Base-by-base conservation (phyloP, 2,797 vertebrate genomes). In the Labeo calbasu region DNA sequence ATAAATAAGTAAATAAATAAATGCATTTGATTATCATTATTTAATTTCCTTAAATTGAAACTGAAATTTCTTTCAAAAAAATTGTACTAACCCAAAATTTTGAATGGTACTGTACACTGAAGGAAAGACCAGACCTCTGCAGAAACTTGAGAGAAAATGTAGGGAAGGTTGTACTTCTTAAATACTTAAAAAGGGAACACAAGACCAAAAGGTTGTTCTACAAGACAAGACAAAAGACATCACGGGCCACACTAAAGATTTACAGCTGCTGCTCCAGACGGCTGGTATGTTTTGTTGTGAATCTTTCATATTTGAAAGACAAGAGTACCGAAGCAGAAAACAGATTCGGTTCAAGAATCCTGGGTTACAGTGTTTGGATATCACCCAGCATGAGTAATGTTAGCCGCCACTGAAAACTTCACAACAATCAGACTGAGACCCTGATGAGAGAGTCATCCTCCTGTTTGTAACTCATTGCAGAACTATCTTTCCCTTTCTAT, bases 291-390 rank as follows among this genome's bases (percentile, higher is more conserved):
- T 19, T 57, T 23, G 32, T 55, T 76, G 53, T 57, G 57, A 75
- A 77, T 59, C 21, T 76, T 59, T 77, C 73, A 59, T 77, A 59
- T 77, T 59, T 77, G 53, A 77, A 77, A 59, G 32, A 59, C 53
- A 57, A 59, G 53, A 55, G 43, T 77, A 77, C 13, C 23, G 53
- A n/a, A 59, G 36, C 8, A 36, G 32, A 15, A 76, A 57, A 23
- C 73, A 43, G 53, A 59, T 76, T 43, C 43, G 73, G 21, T 77
- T 59, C 53, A 77, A 40, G 13, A 77, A 36, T 59, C n/a, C 13
- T 77, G 36, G 36, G 4, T 43, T 25, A 40, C 13, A 0, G 21
- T 43, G 36, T 59, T 77, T 21, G 5, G 53, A 77, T 59, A 77
- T 77, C 32, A 23, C 13, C 53, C 53, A 11, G 36, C 53, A 17